Evolutionary conservation across 2,888 invertebrate species (phyloP), one percentile per base, ranked within the genome.

Genomic region (Eupithecia insigniata): DNA sequence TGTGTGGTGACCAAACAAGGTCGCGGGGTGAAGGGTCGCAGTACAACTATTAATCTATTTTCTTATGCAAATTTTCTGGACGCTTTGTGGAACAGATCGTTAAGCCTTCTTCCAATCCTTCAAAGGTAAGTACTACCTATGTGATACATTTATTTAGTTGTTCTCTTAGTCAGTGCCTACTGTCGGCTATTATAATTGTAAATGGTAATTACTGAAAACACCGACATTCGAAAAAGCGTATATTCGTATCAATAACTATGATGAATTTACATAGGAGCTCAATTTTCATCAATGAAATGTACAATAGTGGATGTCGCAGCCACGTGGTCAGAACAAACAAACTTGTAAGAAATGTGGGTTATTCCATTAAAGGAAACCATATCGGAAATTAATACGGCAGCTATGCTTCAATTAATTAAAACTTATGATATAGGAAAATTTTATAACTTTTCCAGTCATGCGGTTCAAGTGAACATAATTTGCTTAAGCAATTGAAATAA

Each of bases 1-100:
- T 83, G 84, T 82, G 82, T 86, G 80, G 80, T 75, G 85, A 81
- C 81, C 77, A 80, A 87, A 87, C 88, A 88, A 88, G 89, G 88
- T 88, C 87, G 79, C 72, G 79, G 81, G 85, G 84, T 78, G 81
- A 82, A 81, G 83, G 81, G 71, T 77, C 76, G 70, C 75, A 73
- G 71, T 76, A 71, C 73, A 71, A 74, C 77, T 74, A 77, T 77
- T 75, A 78, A 79, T 78, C 78, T 78, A 78, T 77, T 79, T 79
- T 74, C 72, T 74, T 75, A 79, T 78, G 79, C 76, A 71, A 77
- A 79, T 79, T 69, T 70, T 71, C 36, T 68, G 61, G 66, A 74
- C 60, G 39, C 34, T 67, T 67, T 71, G 51, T 71, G 28, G 62
- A 43, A 60, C 58, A 61, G 66, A 66, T 43, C 58, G 34, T 65